Conservation (phyloP, 1,140 invertebrate species). For the Teleogryllus occipitalis region DNA sequence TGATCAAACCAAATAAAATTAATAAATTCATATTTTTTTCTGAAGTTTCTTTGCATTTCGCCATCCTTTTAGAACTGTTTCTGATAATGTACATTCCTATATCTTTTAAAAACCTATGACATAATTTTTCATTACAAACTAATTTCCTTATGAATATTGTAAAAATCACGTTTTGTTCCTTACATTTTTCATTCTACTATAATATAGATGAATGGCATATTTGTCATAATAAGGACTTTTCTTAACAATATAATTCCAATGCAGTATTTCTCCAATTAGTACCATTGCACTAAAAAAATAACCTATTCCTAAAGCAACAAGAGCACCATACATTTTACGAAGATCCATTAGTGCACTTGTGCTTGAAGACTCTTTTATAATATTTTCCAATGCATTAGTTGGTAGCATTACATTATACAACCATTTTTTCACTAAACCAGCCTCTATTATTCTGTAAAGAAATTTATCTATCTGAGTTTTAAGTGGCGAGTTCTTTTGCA, state of each 20-base stretch:
- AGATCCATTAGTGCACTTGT: conserved; percentile 64
- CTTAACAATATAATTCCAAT: conserved; percentile 57
- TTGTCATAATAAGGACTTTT: conserved; percentile 59
- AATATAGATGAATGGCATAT: conserved; percentile 8
- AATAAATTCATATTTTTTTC: no score
- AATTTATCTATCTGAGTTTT: conserved; percentile 55
- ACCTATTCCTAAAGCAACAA: conserved; percentile 57
- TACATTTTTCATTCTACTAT: background rate
- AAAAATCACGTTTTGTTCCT: background rate
- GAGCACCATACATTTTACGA: conserved; percentile 64
- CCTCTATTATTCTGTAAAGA: conserved; percentile 37
- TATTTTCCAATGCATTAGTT: conserved; percentile 39
- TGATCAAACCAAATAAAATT: no score
- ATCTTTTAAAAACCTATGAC: no score
- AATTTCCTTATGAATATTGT: no score
- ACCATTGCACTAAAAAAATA: conserved; percentile 50
- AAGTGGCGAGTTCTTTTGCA: conserved; percentile 71
- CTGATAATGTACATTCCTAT: no score
- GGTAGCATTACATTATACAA: conserved; percentile 58
- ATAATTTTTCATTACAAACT: no score
- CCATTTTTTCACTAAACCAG: conserved; percentile 70
- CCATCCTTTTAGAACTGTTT: no score
- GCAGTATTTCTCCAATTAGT: conserved; percentile 49
- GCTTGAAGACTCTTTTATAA: conserved; percentile 39
- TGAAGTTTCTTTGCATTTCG: no score